Evolutionary conservation across 2,888 invertebrate species (phyloP).

Genomic region (Lacanobia oleracea): DNA sequence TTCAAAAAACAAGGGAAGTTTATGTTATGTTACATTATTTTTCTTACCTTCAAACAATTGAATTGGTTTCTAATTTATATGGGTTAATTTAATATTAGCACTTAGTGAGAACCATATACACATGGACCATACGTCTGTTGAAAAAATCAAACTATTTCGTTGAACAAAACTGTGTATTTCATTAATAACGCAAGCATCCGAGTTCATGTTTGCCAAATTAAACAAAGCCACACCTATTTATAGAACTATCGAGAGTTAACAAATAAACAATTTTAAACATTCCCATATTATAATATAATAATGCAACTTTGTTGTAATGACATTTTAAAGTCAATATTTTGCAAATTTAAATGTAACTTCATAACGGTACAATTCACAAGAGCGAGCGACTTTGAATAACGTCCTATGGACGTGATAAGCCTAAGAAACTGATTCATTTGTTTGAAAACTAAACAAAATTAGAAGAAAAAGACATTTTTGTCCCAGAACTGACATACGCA

Average conservation of each 20-base stretch:
- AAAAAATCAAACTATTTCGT: background rate
- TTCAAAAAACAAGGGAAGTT: no score
- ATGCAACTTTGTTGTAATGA: conserved; percentile 51
- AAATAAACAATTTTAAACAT: conserved; percentile 38
- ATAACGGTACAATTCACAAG: conserved; percentile 23
- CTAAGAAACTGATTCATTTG: background rate
- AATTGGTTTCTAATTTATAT: background rate
- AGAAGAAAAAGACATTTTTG: background rate
- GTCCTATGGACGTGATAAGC: background rate
- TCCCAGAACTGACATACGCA: no score
- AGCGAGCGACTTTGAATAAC: conserved; percentile 4
- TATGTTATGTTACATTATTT: background rate
- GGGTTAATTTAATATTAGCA: no score
- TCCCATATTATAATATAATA: conserved; percentile 20
- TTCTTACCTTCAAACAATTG: background rate
- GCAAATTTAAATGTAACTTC: conserved; percentile 46
- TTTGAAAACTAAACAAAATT: background rate
- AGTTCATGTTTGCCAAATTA: conserved; percentile 14
- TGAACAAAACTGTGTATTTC: background rate
- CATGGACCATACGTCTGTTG: background rate
- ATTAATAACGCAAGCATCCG: conserved; percentile 6
- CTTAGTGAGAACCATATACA: no score
- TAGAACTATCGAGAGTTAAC: conserved; percentile 2
- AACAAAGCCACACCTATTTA: background rate
- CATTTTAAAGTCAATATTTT: conserved; percentile 68